Evolutionary conservation across 1,140 invertebrate species (phyloP).

Genomic region (Conus ventricosus): DNA sequence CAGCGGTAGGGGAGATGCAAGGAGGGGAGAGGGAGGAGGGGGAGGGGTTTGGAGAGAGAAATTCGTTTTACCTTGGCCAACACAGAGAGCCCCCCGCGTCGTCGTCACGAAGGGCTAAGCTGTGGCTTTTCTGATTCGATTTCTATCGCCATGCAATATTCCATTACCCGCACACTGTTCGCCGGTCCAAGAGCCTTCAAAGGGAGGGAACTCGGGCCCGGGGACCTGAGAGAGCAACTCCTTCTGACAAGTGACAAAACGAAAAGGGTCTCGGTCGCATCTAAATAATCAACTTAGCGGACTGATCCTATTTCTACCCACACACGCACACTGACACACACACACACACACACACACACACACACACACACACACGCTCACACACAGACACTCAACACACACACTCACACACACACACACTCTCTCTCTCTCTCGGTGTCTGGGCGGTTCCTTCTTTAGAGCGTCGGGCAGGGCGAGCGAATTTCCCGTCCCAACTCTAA

Average conservation of each 20-base stretch:
- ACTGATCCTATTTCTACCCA: neutral
- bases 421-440: neutral
- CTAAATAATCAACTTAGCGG: constrained; percentile 38
- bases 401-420: neutral
- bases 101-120: constrained; percentile 36
- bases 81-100: constrained; percentile 1
- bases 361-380: neutral
- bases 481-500: constrained; percentile 15
- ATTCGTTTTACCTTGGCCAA: constrained; percentile 31
- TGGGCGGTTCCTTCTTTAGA: neutral
- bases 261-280: constrained; percentile 33
- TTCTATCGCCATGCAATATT: constrained; percentile 39
- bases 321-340: neutral
- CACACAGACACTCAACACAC: neutral
- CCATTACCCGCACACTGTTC: constrained; percentile 43
- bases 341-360: neutral
- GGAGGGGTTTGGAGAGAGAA: constrained; percentile 20
- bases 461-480: neutral
- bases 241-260: constrained; percentile 40
- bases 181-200: constrained; percentile 30
- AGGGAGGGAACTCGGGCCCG: neutral
- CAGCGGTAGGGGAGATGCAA: constrained; percentile 15
- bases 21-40: too few species aligned
- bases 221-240: constrained; percentile 30
- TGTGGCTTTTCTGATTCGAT: constrained; percentile 41